These are phyloP conservation scores for Orthosia gracilis DNA, from an alignment of 2,888 invertebrate genomes.

Conservation along the genomic window DNA sequence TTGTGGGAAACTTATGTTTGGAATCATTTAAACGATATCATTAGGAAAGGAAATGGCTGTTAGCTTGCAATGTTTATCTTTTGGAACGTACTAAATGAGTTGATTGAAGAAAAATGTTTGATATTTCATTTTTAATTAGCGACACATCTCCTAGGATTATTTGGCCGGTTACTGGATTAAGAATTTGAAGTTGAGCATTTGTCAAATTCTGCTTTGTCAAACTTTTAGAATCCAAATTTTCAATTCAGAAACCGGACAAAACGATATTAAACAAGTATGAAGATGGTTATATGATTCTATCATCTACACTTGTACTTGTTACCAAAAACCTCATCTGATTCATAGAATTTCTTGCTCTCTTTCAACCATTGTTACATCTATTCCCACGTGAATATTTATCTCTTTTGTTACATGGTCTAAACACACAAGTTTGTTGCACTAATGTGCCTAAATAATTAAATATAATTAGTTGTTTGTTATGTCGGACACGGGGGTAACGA, in stretches of 20 bases:
- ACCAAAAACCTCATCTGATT: background rate
- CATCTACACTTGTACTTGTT: no score
- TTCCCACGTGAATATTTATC: conserved; percentile 42
- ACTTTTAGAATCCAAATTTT: no score
- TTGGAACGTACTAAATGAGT: background rate
- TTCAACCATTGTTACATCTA: conserved; percentile 23
- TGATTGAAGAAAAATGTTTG: background rate
- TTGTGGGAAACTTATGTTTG: conserved; percentile 42
- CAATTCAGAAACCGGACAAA: no score
- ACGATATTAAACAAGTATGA: no score
- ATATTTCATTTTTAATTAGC: conserved; percentile 1
- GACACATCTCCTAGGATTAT: no score
- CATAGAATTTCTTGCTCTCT: background rate
- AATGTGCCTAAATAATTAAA: conserved; percentile 28
- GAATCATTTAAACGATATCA: conserved; percentile 28
- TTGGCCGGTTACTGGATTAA: no score
- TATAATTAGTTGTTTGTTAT: conserved; percentile 52
- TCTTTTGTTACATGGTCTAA: conserved; percentile 30
- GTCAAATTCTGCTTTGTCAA: no score
- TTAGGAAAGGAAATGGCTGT: conserved; percentile 20
- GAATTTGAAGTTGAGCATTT: no score
- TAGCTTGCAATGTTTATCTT: conserved; percentile 16
- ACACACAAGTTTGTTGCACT: conserved; percentile 14
- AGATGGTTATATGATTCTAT: background rate
- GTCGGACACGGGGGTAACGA: conserved; percentile 43